phyloP scores from a whole-genome alignment of 92 coral and sea anemone genomes.

The Siderastrea siderea region DNA sequence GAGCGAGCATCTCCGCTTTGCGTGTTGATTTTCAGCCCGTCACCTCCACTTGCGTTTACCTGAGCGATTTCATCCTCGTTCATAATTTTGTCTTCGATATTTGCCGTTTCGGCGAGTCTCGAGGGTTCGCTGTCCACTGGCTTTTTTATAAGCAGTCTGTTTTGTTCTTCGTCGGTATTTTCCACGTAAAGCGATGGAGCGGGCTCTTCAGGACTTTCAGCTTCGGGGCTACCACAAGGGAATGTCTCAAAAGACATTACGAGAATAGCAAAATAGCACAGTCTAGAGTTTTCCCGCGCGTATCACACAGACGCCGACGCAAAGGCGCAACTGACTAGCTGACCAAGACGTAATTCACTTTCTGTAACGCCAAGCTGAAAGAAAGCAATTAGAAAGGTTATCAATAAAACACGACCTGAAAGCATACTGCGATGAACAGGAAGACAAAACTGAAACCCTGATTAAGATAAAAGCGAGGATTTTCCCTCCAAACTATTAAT shows the following conservation, averaged over 20 bases:
- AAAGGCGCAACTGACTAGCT: slow-evolving; percentile 5
- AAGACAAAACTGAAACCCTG: slow-evolving; percentile 31
- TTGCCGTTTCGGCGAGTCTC: slow-evolving; percentile 94
- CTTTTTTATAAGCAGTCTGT: slow-evolving; percentile 75
- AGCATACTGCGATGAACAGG: background rate
- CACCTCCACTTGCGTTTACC: slow-evolving; percentile 67
- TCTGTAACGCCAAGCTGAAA: slow-evolving; percentile 33
- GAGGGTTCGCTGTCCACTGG: slow-evolving; percentile 73
- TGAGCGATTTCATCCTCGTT: slow-evolving; percentile 95
- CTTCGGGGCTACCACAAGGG: slow-evolving; percentile 97
- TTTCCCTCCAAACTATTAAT: background rate
- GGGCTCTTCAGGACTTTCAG: slow-evolving; percentile 92
- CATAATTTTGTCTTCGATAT: slow-evolving; percentile 94
- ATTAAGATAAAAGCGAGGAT: background rate
- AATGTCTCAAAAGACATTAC: slow-evolving; percentile 91
- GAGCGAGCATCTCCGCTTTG: slow-evolving; percentile 50
- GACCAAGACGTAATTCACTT: slow-evolving; percentile 33
- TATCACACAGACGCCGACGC: slow-evolving; percentile 9
- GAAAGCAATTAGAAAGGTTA: slow-evolving; percentile 60
- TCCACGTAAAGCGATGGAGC: slow-evolving; percentile 96
- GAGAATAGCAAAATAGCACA: background rate
- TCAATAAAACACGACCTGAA: slow-evolving; percentile 46
- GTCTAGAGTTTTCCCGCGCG: slow-evolving; percentile 23
- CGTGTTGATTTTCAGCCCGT: slow-evolving; percentile 50
- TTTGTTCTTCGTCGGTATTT: slow-evolving; percentile 70